Percentiles rank a stretch among this genome's conserved stretches.
Conservation (phyloP, 2,888 invertebrate species). For the Hydroisotoma schaefferi region DNA sequence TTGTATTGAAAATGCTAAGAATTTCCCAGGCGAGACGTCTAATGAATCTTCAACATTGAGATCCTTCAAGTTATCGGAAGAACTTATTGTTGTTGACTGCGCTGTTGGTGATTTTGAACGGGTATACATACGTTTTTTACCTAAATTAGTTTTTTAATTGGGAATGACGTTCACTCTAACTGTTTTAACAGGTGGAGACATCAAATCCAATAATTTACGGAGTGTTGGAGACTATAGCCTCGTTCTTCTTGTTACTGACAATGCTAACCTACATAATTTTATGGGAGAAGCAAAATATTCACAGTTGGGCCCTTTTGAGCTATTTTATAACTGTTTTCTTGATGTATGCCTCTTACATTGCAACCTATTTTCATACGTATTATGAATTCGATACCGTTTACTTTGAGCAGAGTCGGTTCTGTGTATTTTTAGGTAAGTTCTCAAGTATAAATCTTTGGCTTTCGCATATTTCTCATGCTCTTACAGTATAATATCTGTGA, state of each 20-base stretch:
- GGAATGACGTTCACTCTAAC: no score
- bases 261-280: constrained; percentile 23
- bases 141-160: no score
- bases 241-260: constrained; percentile 24
- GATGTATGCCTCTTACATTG: constrained; percentile 18
- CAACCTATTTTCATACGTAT: constrained; percentile 20
- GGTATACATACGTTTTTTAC: no score
- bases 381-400: constrained; percentile 8
- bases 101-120: no score
- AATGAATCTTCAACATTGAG: background rate
- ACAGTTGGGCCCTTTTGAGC: constrained; percentile 24
- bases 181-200: no score
- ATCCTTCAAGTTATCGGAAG: background rate
- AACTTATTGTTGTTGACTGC: constrained; percentile 32
- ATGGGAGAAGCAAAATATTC: constrained; percentile 38
- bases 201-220: constrained; percentile 16
- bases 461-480: background rate
- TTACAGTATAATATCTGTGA: background rate
- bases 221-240: constrained; percentile 12
- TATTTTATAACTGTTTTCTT: constrained; percentile 21
- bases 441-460: no score
- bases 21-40: constrained; percentile 21
- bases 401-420: constrained; percentile 12
- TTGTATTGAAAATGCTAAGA: constrained; percentile 31
- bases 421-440: constrained; percentile 19